Conservation (phyloP, 2,888 invertebrate genomes). For the Orthosia gothica region DNA sequence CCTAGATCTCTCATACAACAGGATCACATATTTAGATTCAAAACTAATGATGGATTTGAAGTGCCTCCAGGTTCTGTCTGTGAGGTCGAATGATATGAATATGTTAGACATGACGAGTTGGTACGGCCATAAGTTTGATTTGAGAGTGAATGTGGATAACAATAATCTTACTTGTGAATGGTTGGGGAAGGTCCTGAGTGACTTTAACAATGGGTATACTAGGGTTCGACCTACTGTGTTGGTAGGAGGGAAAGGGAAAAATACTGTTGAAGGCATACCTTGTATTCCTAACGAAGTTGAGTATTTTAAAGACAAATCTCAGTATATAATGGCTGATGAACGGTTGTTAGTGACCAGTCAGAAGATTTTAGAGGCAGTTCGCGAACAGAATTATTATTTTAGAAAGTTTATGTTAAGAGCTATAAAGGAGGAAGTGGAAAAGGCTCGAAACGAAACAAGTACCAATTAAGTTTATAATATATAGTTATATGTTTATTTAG, state of each 20-base stretch:
- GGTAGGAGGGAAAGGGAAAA: conserved; percentile 57
- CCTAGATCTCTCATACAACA: conserved; percentile 78
- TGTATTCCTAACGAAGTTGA: conserved; percentile 72
- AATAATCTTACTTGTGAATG: conserved; percentile 84
- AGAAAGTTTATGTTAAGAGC: conserved; percentile 71
- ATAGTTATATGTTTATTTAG: conserved; percentile 13
- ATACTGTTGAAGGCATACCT: conserved; percentile 84
- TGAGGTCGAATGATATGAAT: conserved; percentile 78
- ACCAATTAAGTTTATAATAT: background rate
- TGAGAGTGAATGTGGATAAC: conserved; percentile 82
- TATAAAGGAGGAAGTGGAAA: conserved; percentile 65
- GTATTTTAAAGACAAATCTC: background rate
- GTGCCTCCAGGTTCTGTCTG: conserved; percentile 74
- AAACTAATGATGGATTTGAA: conserved; percentile 83
- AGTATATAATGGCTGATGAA: conserved; percentile 76
- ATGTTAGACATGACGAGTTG: conserved; percentile 80
- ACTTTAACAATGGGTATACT: conserved; percentile 83
- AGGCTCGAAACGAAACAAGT: conserved; percentile 21
- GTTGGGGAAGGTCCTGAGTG: conserved; percentile 79
- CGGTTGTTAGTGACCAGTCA: conserved; percentile 81
- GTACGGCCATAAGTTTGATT: conserved; percentile 77
- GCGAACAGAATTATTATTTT: conserved; percentile 81
- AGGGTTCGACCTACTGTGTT: conserved; percentile 80
- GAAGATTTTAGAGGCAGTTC: conserved; percentile 84
- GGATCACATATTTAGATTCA: conserved; percentile 79